Conservation (phyloP, 1,140 invertebrate genomes). For the Sarcophaga bullata region DNA sequence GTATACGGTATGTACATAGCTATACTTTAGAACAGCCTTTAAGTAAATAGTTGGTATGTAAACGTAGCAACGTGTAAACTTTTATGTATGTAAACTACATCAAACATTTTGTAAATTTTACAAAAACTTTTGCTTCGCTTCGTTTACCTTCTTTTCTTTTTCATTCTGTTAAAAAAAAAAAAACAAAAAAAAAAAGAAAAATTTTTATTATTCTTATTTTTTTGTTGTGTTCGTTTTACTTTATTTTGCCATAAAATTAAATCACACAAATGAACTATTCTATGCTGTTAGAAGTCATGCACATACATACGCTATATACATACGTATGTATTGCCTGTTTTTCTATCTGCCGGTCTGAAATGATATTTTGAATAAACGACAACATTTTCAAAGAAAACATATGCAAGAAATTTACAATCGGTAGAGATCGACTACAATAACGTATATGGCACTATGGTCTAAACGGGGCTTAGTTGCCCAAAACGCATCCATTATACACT, state of each 20-base stretch:
- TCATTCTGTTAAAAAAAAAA: too few species aligned
- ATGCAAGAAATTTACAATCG: too few species aligned
- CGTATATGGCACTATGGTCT: too few species aligned
- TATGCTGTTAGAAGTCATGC: not conserved
- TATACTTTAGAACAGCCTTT: not conserved
- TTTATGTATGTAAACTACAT: conserved; percentile 34
- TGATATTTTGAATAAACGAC: not conserved
- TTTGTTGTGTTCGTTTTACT: too few species aligned
- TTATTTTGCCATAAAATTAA: conserved; percentile 21
- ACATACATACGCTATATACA: too few species aligned
- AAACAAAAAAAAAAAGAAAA: too few species aligned
- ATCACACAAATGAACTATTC: conserved; percentile 5
- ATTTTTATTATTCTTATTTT: too few species aligned
- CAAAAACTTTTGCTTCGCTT: conserved; percentile 23
- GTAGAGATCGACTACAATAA: too few species aligned
- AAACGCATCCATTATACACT: too few species aligned
- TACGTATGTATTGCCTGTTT: not conserved
- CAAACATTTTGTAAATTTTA: conserved; percentile 30
- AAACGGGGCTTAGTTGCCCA: too few species aligned
- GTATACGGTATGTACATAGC: not conserved
- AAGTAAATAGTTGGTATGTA: conserved; percentile 24
- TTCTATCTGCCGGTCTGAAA: not conserved
- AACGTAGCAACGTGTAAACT: conserved; percentile 24
- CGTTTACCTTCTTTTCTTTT: not conserved
- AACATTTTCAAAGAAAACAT: not conserved